These are phyloP conservation scores for Barnardius zonarius DNA, from an alignment of 2,113 vertebrate species.

Conservation along the genomic window DNA sequence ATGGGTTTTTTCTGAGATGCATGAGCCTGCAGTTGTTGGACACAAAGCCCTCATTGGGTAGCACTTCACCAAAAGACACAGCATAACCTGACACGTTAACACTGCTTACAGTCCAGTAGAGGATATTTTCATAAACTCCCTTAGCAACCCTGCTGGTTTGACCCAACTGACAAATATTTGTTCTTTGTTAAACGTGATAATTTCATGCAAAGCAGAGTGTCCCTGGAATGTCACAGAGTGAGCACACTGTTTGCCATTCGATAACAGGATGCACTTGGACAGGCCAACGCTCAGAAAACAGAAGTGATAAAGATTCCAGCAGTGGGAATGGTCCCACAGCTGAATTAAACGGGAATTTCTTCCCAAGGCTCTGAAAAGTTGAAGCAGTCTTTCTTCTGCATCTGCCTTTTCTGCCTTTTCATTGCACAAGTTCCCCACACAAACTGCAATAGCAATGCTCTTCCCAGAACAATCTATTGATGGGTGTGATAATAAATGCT, in stretches of 20 bases:
- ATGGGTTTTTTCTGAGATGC: conserved; percentile 17
- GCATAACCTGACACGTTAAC: background rate
- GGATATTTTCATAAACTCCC: background rate
- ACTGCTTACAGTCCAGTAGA: background rate
- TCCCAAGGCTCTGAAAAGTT: background rate
- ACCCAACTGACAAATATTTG: background rate
- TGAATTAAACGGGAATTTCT: background rate
- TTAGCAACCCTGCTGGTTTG: background rate
- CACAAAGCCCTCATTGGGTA: background rate
- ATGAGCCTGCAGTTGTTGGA: background rate
- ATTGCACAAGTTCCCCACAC: conserved; percentile 17
- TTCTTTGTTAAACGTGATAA: background rate
- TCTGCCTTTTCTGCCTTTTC: background rate
- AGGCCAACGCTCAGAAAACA: background rate
- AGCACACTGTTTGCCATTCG: background rate
- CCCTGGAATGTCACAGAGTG: background rate
- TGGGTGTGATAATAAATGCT: background rate
- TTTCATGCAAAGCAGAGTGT: background rate
- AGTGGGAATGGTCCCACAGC: background rate
- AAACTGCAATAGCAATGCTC: conserved; percentile 3
- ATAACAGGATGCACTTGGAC: background rate
- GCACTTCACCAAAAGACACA: background rate
- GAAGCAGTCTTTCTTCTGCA: background rate
- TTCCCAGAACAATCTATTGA: conserved; percentile 48
- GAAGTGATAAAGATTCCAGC: background rate